Percentiles rank a stretch among this genome's conserved stretches.
Conservation (phyloP, 2,888 invertebrate species). For the Luperina nickerlii region DNA sequence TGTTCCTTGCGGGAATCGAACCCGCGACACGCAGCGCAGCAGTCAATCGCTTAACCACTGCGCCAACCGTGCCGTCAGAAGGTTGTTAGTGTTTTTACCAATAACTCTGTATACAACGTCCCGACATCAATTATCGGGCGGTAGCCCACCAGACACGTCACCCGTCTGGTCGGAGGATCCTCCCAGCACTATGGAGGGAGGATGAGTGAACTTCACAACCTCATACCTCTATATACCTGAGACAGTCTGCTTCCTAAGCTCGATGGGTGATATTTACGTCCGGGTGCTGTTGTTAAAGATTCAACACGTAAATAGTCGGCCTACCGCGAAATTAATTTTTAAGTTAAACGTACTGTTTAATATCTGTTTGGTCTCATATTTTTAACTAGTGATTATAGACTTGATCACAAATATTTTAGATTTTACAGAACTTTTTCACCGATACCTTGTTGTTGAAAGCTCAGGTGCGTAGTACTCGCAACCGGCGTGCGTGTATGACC, state of each 20-base stretch:
- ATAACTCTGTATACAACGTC: background rate
- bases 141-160: background rate
- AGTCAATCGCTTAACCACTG: no score
- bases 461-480: no score
- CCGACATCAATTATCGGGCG: background rate
- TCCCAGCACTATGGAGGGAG: background rate
- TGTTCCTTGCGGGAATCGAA: no score
- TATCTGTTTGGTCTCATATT: background rate
- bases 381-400: background rate
- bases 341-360: background rate
- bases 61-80: no score
- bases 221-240: background rate
- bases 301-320: background rate
- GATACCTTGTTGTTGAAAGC: no score
- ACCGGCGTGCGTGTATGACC: no score
- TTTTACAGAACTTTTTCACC: no score
- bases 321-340: background rate
- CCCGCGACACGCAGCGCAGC: no score
- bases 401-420: background rate
- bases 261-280: background rate
- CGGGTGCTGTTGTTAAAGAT: background rate
- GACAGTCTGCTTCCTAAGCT: background rate
- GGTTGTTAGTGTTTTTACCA: no score
- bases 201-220: background rate
- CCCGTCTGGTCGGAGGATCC: no score